Base-by-base conservation (phyloP, 2,888 invertebrate genomes). In the Empis livida region DNA sequence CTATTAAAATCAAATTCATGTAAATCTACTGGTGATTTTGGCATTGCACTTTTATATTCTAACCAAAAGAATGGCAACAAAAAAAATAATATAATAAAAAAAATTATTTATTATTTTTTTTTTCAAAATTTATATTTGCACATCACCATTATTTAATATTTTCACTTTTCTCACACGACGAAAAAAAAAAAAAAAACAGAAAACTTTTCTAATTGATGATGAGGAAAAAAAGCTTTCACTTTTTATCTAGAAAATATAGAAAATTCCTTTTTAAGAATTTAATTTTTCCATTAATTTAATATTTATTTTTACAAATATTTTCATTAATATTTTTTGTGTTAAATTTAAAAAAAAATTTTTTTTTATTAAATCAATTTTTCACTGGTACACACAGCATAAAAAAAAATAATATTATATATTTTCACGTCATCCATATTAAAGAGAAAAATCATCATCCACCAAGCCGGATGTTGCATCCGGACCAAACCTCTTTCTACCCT, bases 1-100 rank as follows among this genome's bases (percentile, higher is more conserved):
- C 67, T 68, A 55, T 67, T 67, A 50, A 68, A 67, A 56, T 68
- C 67, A 59, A 65, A 67, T 50, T 68, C 67, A 57, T 68, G 68
- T 47, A 67, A 66, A 55, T 67, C 68, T 52, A 61, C 56, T 48
- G 58, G 59, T 53, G 61, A 55, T 55, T 62, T 62, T 50, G 62
- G 57, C 61, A 61, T 61, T 50, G 53, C 58, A 54, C 49, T 27
- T 27, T 27, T 20, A 20, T n/a, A n/a, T n/a, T n/a, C n/a, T n/a
- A n/a, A n/a, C n/a, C n/a, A n/a, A n/a, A n/a, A n/a, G n/a, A n/a
- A n/a, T n/a, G n/a, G n/a, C n/a, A n/a, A n/a, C n/a, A n/a, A n/a
- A n/a, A n/a, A n/a, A n/a, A n/a, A n/a, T n/a, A n/a, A n/a, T n/a
- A n/a, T n/a, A n/a, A n/a, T n/a, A n/a, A n/a, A n/a, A n/a, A n/a